Percentiles rank a stretch among this genome's conserved stretches.
Evolutionary conservation across 2,888 invertebrate genomes (phyloP).

Genomic region (Zaprionus lineosus): DNA sequence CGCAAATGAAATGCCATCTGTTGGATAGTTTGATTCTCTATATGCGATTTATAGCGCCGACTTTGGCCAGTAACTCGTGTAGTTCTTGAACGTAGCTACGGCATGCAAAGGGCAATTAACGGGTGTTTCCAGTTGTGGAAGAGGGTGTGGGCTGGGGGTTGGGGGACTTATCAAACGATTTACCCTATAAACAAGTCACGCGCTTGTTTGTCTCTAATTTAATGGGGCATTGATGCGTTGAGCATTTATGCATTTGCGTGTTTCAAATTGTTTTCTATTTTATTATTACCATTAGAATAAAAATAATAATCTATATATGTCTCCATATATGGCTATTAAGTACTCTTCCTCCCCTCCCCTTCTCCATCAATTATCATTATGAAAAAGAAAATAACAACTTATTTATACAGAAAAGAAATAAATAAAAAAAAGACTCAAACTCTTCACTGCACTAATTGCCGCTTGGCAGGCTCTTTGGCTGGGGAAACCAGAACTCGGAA

Average conservation of each 20-base stretch:
- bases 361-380: conserved; percentile 37
- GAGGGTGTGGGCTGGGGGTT: background rate
- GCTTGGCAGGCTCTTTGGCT: conserved; percentile 52
- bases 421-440: conserved; percentile 6
- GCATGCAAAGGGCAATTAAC: conserved; percentile 50
- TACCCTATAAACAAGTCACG: conserved; percentile 44
- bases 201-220: conserved; percentile 57
- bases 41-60: conserved; percentile 46
- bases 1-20: conserved; percentile 24
- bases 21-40: conserved; percentile 36
- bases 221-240: conserved; percentile 65
- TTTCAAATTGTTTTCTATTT: conserved; percentile 67
- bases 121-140: conserved; percentile 2
- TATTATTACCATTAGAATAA: conserved; percentile 52
- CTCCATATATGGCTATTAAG: background rate
- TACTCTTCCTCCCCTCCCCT: no score
- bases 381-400: no score
- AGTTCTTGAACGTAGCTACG: conserved; percentile 2
- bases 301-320: conserved; percentile 32
- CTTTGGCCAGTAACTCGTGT: conserved; percentile 2
- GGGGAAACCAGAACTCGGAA: conserved; percentile 9
- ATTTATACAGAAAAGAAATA: no score
- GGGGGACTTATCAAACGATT: conserved; percentile 12
- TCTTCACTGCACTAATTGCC: conserved; percentile 61
- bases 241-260: conserved; percentile 53